Percentiles rank a stretch among this genome's conserved stretches.
phyloP scores from a whole-genome alignment of 2,888 invertebrate genomes.

The Luperina testacea region DNA sequence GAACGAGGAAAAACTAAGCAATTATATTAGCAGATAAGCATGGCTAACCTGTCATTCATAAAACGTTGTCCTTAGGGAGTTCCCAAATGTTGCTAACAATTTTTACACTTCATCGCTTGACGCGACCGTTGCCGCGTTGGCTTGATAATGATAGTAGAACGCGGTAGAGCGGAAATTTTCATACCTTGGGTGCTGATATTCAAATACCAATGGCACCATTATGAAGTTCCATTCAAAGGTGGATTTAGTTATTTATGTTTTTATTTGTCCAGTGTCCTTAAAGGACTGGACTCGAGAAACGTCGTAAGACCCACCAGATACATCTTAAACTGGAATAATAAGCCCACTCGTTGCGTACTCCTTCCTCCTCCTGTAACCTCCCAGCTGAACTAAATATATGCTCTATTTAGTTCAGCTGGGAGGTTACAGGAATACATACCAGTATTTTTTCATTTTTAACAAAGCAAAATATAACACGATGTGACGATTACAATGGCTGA shows the following conservation, averaged over 20 bases:
- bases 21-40: not conserved
- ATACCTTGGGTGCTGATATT: not conserved
- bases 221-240: not conserved
- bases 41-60: too few species aligned
- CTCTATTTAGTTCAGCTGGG: not conserved
- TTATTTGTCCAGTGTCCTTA: not conserved
- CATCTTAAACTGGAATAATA: not conserved
- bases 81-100: not conserved
- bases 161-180: not conserved
- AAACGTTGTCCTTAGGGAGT: too few species aligned
- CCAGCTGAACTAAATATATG: too few species aligned
- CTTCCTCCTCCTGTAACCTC: too few species aligned
- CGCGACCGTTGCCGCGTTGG: not conserved
- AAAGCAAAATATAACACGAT: not conserved
- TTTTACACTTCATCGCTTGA: not conserved
- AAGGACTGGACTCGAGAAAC: not conserved
- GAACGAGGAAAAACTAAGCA: not conserved
- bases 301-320: not conserved
- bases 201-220: slow-evolving; percentile 6
- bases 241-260: not conserved
- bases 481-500: not conserved
- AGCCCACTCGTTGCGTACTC: too few species aligned
- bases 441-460: not conserved
- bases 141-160: not conserved
- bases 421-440: not conserved